Base-by-base conservation (phyloP, 2,888 invertebrate genomes). In the Sminthurides aquaticus region DNA sequence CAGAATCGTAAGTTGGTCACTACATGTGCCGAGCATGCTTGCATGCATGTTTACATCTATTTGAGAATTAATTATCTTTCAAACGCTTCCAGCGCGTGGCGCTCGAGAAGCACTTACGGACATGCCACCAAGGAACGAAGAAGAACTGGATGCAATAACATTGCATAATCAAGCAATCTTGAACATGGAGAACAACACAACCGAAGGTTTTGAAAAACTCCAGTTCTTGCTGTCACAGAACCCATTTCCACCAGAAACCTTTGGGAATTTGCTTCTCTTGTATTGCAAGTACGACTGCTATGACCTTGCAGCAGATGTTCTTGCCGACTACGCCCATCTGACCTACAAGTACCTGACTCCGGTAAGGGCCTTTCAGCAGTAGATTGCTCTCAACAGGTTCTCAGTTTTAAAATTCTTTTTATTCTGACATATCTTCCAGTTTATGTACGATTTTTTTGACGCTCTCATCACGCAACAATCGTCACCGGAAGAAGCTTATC, bases 271-370 rank as follows among this genome's bases (percentile, higher is more conserved):
- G 24, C 81, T 99, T 54, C 82, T 99, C 2, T 82, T 97, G 1
- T 99, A 98, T 78, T 94, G 97, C 78, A 96, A 95, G 78, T 94
- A 96, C 79, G 97, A 97, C 80, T 94, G 96, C 78, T 97, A 90
- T 77, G 98, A 99, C 78, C 82, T 98, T 67, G 98, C 98, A 11
- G 99, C 99, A 0, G 99, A 99, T 80, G 91, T 99, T 48, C 79
- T 99, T 69, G 98, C 98, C 3, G 98, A 98, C 80, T 96, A 98
- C 80, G 91, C 94, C 3, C 92, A 97, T 77, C 85, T 97, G 63
- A 97, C 96, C 0, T 95, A 93, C 77, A 96, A 96, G 79, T 95
- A 91, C 79, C 81, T 98, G 62, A 90, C 92, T 5, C 90, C 91
- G 67, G 89, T 89, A 81, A 34, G 5, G n/a, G n/a, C n/a, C n/a